Percentiles rank a stretch among this genome's conserved stretches.
Conservation (phyloP, 2,797 vertebrate genomes). For the Miichthys miiuy region DNA sequence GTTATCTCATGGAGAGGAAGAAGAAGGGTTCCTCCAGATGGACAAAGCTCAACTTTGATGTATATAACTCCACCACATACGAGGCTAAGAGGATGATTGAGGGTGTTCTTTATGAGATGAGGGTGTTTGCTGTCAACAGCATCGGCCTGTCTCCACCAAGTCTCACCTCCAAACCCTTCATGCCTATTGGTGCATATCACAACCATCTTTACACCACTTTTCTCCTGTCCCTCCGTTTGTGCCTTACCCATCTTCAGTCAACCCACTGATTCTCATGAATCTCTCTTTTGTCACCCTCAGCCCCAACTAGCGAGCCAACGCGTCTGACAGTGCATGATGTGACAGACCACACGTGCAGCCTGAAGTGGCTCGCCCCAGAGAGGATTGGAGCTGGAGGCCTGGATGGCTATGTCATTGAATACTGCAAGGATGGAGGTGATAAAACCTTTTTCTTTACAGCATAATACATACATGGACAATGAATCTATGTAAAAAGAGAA, state of each 20-base stretch:
- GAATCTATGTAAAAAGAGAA: constrained; percentile 18
- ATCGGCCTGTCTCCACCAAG: constrained; percentile 92
- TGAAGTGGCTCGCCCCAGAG: constrained; percentile 92
- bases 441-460: constrained; percentile 6
- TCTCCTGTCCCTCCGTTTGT: constrained; percentile 15
- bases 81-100: constrained; percentile 95
- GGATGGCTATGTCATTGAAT: constrained; percentile 93
- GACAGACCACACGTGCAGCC: constrained; percentile 88
- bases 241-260: constrained; percentile 3
- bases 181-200: constrained; percentile 90
- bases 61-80: constrained; percentile 85
- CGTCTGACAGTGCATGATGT: constrained; percentile 90
- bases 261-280: constrained; percentile 18
- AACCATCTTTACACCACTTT: not conserved
- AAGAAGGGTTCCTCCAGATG: constrained; percentile 94
- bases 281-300: constrained; percentile 71
- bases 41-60: constrained; percentile 95
- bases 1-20: constrained; percentile 94
- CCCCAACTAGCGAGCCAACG: constrained; percentile 89
- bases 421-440: constrained; percentile 92
- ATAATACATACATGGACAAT: not conserved
- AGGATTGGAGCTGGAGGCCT: constrained; percentile 91
- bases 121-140: constrained; percentile 91
- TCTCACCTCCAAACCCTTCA: constrained; percentile 91
- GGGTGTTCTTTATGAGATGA: constrained; percentile 93